Base-by-base conservation (phyloP, 2,888 invertebrate species). In the Ophion obscuratus region DNA sequence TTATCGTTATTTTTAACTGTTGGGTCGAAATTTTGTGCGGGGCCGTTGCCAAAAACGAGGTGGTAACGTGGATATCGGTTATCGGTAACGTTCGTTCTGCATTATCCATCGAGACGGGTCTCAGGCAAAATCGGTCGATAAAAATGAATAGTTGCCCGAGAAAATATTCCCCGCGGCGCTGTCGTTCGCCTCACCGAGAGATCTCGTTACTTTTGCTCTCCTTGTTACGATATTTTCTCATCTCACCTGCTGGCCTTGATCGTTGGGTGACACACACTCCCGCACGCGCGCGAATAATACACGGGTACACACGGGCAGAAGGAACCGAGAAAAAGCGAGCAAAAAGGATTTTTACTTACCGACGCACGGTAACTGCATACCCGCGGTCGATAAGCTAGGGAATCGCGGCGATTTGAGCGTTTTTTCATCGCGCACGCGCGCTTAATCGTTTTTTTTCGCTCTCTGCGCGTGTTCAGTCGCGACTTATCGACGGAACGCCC, bases 141-240 rank as follows among this genome's bases (percentile, higher is more conserved):
- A 80, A 53, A 31, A 68, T 24, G 64, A 53, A 66, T 57, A 2
- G 31, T 31, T 64, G 31, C 9, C 36, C n/a, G 71, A 20, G 31
- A 53, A 64, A 44, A 44, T 9, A 27, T 47, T n/a, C 44, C 31
- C 62, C 47, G 61, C 62, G 62, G 31, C 71, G 47, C 71, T 31
- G 20, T 40, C n/a, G 53, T 57, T 57, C 57, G 70, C 47, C 17
- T 17, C 3, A 14, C 53, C 0, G 9, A 27, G 40, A n/a, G n/a
- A 61, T 70, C 70, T 70, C 61, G 47, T 61, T 27, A 70, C 44
- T 70, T 80, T 57, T 71, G 17, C 36, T 64, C 61, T 79, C 53
- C 47, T 71, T 64, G 62, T 36, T 64, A 40, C 11, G n/a, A 64
- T 64, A 1, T 64, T 53, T 53, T 66, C 62, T 14, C 61, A 17